These are phyloP conservation scores for Oncorhynchus clarkii DNA, from an alignment of 2,113 vertebrate species.

Conservation along the genomic window DNA sequence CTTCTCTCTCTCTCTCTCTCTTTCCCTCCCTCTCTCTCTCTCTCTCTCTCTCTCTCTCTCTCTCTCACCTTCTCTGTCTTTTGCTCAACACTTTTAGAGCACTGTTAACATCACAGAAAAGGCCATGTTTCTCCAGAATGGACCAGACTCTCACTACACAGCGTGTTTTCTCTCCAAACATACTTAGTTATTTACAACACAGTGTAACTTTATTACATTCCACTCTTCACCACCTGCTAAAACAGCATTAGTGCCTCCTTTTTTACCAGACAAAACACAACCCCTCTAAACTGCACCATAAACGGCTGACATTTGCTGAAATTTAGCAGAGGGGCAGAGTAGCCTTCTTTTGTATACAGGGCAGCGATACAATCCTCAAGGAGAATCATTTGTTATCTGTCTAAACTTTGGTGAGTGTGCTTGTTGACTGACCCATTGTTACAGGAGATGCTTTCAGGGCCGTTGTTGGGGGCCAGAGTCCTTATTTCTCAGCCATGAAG, in stretches of 20 bases:
- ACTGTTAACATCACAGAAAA: conserved; percentile 57
- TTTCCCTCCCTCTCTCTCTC: too few species aligned
- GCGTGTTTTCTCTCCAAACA: conserved; percentile 63
- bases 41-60: conserved; percentile 26
- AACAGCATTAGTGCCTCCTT: conserved; percentile 4
- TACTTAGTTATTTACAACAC: conserved; percentile 48
- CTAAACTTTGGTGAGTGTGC: conserved; percentile 48
- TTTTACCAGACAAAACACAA: background rate
- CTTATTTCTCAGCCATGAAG: conserved; percentile 56
- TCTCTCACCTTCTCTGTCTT: conserved; percentile 14
- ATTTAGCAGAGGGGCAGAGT: conserved; percentile 15
- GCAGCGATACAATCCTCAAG: conserved; percentile 40
- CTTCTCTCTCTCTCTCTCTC: too few species aligned
- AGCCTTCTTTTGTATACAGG: conserved; percentile 38
- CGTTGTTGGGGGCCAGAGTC: conserved; percentile 27
- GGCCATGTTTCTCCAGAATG: conserved; percentile 42
- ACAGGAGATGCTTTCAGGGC: conserved; percentile 42
- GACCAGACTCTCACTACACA: conserved; percentile 37
- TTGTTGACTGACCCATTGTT: conserved; percentile 62
- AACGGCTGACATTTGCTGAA: conserved; percentile 34
- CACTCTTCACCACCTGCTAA: conserved; percentile 18
- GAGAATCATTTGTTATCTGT: conserved; percentile 56
- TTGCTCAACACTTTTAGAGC: conserved; percentile 5
- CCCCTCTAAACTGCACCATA: conserved; percentile 14
- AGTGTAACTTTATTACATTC: conserved; percentile 56